phyloP scores from a whole-genome alignment of 2,888 invertebrate genomes.

The Mythimna loreyi region DNA sequence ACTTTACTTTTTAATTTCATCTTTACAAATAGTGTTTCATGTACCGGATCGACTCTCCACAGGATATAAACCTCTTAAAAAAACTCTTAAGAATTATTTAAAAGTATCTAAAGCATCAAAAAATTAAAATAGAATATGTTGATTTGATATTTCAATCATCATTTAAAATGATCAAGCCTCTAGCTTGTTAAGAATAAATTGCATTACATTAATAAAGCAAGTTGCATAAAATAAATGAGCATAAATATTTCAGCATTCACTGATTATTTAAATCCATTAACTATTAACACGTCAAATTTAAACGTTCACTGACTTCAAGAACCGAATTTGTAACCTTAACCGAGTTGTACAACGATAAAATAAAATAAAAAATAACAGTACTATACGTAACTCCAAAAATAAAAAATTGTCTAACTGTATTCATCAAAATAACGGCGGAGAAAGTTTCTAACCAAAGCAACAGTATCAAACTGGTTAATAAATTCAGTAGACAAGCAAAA shows the following conservation, averaged over 20 bases:
- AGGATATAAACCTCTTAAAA: too few species aligned
- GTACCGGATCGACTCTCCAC: too few species aligned
- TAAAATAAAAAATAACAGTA: slow-evolving; percentile 6
- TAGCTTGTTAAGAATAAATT: not conserved
- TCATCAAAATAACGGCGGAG: slow-evolving; percentile 37
- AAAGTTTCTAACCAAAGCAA: slow-evolving; percentile 43
- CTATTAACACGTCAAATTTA: not conserved
- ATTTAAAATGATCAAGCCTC: not conserved
- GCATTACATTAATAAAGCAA: too few species aligned
- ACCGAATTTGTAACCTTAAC: slow-evolving; percentile 15
- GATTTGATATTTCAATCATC: too few species aligned
- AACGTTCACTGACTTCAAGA: not conserved
- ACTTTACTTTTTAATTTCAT: too few species aligned
- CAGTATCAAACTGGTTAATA: slow-evolving; percentile 51
- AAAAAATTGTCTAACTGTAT: slow-evolving; percentile 50
- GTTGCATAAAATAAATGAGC: not conserved
- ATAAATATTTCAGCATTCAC: not conserved
- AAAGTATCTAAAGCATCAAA: too few species aligned
- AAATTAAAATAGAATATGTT: too few species aligned
- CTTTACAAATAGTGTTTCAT: too few species aligned
- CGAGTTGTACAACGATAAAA: slow-evolving; percentile 1
- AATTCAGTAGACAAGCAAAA: slow-evolving; percentile 21
- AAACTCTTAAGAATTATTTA: too few species aligned
- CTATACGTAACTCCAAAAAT: not conserved
- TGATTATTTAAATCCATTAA: not conserved